Evolutionary conservation across 2,113 vertebrate genomes (phyloP).

Genomic region (Pampusana beccarii): DNA sequence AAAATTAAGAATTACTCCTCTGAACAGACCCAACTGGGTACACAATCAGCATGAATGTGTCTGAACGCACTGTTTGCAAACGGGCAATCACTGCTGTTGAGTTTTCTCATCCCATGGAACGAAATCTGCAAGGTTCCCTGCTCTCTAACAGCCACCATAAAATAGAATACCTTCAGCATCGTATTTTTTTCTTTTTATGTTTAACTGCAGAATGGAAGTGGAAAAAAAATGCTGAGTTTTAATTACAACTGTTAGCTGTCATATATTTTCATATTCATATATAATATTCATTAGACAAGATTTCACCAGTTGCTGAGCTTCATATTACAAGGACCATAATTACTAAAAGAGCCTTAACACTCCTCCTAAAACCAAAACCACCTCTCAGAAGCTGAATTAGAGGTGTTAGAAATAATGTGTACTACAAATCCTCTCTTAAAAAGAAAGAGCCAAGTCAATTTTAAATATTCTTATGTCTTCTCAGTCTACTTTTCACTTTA

Average conservation of each 20-base stretch:
- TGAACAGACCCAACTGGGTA: background rate
- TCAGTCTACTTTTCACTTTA: background rate
- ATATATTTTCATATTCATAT: background rate
- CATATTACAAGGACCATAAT: background rate
- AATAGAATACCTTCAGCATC: background rate
- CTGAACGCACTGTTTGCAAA: background rate
- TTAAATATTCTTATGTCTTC: background rate
- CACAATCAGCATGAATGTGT: background rate
- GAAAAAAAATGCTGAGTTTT: background rate
- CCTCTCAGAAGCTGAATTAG: background rate
- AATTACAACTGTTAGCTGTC: background rate
- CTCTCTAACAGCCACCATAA: background rate
- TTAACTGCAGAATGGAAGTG: background rate
- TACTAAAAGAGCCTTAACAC: background rate
- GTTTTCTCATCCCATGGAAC: background rate
- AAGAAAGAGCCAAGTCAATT: background rate
- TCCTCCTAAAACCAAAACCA: background rate
- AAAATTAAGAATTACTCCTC: background rate
- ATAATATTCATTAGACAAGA: background rate
- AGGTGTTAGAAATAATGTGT: background rate
- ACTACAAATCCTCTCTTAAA: background rate
- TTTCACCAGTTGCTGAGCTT: background rate
- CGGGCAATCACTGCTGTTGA: accelerated
- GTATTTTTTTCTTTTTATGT: background rate
- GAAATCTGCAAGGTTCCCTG: background rate